A percentile compares a stretch with the other conserved stretches of the same genome.
Conservation (phyloP, 2,888 invertebrate genomes). For the Cephus nigrinus region DNA sequence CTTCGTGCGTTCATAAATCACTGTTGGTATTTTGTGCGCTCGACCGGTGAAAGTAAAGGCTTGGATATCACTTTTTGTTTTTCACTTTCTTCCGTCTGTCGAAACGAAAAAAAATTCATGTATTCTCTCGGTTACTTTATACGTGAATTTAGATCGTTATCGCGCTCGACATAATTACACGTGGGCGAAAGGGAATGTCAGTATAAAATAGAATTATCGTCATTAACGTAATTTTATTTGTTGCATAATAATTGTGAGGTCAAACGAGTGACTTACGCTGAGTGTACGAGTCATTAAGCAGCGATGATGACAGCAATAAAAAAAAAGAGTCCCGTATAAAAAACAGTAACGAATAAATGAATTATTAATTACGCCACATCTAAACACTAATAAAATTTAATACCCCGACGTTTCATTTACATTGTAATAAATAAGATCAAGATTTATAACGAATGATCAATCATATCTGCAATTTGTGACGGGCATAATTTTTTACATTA, state of each 20-base stretch:
- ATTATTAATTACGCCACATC: background rate
- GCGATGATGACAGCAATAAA: background rate
- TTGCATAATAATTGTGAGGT: background rate
- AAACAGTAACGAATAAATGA: background rate
- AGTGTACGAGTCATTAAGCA: background rate
- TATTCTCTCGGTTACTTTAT: background rate
- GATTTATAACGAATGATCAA: background rate
- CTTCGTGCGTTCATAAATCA: slow-evolving; percentile 47
- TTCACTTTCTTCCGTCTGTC: slow-evolving; percentile 1
- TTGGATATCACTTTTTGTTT: slow-evolving; percentile 39
- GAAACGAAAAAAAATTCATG: background rate
- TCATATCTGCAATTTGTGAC: background rate
- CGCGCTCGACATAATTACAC: background rate
- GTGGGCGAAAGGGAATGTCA: background rate
- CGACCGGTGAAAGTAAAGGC: slow-evolving; percentile 57
- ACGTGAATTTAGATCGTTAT: background rate
- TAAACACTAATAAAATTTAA: background rate
- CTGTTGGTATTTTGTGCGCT: slow-evolving; percentile 21
- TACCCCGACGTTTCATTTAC: background rate
- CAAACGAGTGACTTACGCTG: background rate
- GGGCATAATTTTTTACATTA: background rate
- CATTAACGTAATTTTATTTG: background rate
- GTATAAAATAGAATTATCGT: background rate
- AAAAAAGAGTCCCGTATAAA: background rate
- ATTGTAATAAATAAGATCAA: background rate